phyloP scores from a whole-genome alignment of 2,113 vertebrate genomes.

The Trichechus manatus region DNA sequence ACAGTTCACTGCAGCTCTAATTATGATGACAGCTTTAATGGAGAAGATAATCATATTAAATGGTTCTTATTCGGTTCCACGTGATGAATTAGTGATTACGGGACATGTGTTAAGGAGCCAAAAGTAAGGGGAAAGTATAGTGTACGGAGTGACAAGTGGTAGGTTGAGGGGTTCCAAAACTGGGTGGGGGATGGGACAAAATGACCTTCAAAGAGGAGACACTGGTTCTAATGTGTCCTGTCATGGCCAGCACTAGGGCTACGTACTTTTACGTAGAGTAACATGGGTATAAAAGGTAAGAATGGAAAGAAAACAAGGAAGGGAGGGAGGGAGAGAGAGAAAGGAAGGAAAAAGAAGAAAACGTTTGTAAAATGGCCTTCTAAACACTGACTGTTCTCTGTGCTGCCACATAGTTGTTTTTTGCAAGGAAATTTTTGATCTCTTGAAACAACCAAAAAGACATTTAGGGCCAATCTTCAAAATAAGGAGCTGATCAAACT shows the following conservation, averaged over 20 bases:
- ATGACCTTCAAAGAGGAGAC: not conserved
- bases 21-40: constrained; percentile 90
- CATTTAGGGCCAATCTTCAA: not conserved
- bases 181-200: not conserved
- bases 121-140: constrained; percentile 69
- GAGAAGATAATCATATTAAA: constrained; percentile 88
- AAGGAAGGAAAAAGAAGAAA: not conserved
- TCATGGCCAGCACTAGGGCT: not conserved
- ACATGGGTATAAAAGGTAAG: not conserved
- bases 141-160: constrained; percentile 30
- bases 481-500: not conserved
- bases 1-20: constrained; percentile 88
- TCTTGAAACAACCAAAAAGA: constrained; percentile 18
- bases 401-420: not conserved
- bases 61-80: constrained; percentile 87
- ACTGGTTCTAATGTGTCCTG: not conserved
- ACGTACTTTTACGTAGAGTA: not conserved
- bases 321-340: not conserved
- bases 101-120: constrained; percentile 83
- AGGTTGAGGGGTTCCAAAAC: constrained; percentile 40
- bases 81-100: constrained; percentile 87
- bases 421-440: not conserved
- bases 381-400: not conserved
- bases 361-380: constrained; percentile 35
- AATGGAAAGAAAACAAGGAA: not conserved